Percentiles rank a stretch among this genome's conserved stretches.
phyloP scores from a whole-genome alignment of 2,113 vertebrate genomes.

The Zosterops lateralis region DNA sequence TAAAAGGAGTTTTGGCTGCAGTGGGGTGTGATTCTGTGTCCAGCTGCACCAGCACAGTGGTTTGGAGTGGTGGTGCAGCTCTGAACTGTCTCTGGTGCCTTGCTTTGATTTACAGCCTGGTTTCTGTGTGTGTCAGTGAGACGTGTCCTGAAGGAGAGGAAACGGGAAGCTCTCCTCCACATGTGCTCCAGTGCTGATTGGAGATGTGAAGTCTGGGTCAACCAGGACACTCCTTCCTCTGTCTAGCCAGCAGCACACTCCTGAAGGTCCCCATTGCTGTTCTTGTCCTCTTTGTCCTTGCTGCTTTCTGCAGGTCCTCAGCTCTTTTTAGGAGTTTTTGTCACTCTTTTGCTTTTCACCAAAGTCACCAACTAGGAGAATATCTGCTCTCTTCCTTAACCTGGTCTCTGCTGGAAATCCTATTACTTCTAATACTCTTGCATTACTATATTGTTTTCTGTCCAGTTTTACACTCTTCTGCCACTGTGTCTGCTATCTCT shows the following conservation, averaged over 20 bases:
- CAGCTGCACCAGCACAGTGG: accelerated
- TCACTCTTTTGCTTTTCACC: background rate
- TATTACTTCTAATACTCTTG: background rate
- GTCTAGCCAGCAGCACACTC: background rate
- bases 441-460: background rate
- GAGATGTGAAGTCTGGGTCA: background rate
- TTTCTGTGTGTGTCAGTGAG: background rate
- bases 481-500: background rate
- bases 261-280: background rate
- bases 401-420: background rate
- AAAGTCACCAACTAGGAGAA: background rate
- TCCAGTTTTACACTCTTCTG: background rate
- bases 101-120: background rate
- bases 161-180: background rate
- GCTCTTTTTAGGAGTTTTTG: background rate
- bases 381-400: background rate
- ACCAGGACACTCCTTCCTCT: background rate
- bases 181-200: background rate
- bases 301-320: background rate
- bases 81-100: background rate
- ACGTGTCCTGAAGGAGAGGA: background rate
- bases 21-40: background rate
- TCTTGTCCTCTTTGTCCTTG: background rate
- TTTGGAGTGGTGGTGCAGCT: background rate
- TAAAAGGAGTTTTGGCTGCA: background rate